Base-by-base conservation (phyloP, 1,140 invertebrate species). In the Drosophila neocordata region DNA sequence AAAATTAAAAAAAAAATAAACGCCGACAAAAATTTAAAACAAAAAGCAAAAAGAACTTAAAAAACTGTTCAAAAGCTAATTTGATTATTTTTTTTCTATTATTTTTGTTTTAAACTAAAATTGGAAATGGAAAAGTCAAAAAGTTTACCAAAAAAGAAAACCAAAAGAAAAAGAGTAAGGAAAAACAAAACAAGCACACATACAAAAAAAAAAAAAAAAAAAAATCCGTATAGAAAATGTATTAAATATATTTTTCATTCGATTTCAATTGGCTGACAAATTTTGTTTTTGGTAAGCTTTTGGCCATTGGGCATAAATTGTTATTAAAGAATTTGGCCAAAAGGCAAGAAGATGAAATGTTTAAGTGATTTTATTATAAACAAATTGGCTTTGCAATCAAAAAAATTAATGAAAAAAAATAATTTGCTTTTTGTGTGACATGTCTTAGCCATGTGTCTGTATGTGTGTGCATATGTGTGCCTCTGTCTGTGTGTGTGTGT, bases 21-120 rank as follows among this genome's bases (percentile, higher is more conserved):
- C 55, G 81, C 81, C 82, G 81, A 88, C 78, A 85, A 78, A 77
- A 81, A 71, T 76, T 38, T 77, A 72, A 76, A 80, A 81, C 64
- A 35, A 35, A 41, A 77, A 68, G 53, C 24, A 51, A 34, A 41
- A 48, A 48, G n/a, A 18, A 48, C 41, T n/a, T 11, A 69, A 57
- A 53, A 55, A 56, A 37, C 41, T 70, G 41, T 52, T 68, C 8
- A 37, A 65, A 74, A 69, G 59, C 52, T 72, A 57, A 63, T 60
- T 52, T 37, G 51, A 62, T 56, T 31, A 56, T 41, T 48, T 48
- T 48, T 15, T 18, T 2, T 7, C 51, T 65, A 9, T 55, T 44
- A 20, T 69, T 76, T 8, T 57, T 41, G 57, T 13, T 2, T 55
- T 34, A 53, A 13, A 37, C 1, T 9, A 53, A 79, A 75, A 71